Base-by-base conservation (phyloP, 2,888 invertebrate genomes). In the Cantharis rustica region DNA sequence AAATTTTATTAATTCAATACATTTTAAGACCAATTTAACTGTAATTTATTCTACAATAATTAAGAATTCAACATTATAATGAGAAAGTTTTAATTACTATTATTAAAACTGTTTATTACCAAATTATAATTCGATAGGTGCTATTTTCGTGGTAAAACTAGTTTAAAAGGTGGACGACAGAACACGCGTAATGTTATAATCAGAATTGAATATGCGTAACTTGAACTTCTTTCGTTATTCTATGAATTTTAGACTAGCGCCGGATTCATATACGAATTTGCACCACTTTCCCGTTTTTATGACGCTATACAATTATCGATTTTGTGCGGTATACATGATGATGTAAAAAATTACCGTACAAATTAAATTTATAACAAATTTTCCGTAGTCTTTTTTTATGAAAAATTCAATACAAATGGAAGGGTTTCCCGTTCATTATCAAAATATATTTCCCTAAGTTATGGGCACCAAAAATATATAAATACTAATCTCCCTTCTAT, bases 401-500 rank as follows among this genome's bases (percentile, higher is more conserved):
- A 47, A 47, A 47, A n/a, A 5, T n/a, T 31, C 31, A 31, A 31
- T 31, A 1, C 31, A 31, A 31, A 31, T 47, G n/a, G n/a, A n/a
- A 47, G 47, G 5, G 13, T 47, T 47, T n/a, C n/a, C 7, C n/a
- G 1, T 13, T 4, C 5, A n/a, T 47, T 47, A 47, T 47, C n/a
- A 47, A 47, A n/a, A 47, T 47, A 13, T 31, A 31, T 31, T 9
- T 47, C 47, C 47, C 7, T n/a, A 47, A 47, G 47, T 47, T 47
- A 47, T n/a, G 13, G 47, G n/a, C 47, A n/a, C 47, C 47, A 47
- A 47, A 47, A 47, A 47, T 47, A n/a, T 47, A 47, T 66, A 66
- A 69, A 69, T 69, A 26, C 26, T 71, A 71, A 47, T 73, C 69
- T 72, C 23, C 16, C 74, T 69, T 71, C 73, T 66, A 63, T 74